Evolutionary conservation across 1,140 invertebrate genomes (phyloP).

Genomic region (Gonioctena quinquepunctata): DNA sequence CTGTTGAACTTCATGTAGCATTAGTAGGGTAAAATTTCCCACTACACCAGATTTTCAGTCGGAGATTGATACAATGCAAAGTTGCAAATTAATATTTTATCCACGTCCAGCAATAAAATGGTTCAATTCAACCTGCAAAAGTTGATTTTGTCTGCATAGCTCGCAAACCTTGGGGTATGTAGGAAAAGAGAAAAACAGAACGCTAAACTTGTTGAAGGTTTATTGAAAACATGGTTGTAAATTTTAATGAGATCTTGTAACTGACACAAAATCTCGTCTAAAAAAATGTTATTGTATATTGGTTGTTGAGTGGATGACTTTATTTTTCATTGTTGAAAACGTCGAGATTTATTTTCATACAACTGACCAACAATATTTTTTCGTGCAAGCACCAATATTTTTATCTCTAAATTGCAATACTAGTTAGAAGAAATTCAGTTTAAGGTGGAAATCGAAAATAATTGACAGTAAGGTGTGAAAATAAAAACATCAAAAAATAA

Average conservation of each 20-base stretch:
- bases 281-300: constrained; percentile 15
- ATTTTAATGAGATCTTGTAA: constrained; percentile 15
- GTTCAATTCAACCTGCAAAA: too few species aligned
- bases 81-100: too few species aligned
- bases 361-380: constrained; percentile 20
- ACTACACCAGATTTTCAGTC: too few species aligned
- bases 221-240: constrained; percentile 25
- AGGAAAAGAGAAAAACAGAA: too few species aligned
- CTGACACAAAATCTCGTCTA: constrained; percentile 18
- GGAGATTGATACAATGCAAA: too few species aligned
- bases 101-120: too few species aligned
- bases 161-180: too few species aligned
- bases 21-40: too few species aligned
- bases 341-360: constrained; percentile 5
- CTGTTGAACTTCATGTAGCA: too few species aligned
- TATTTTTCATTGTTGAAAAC: constrained; percentile 9
- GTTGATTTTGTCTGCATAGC: too few species aligned
- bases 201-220: constrained; percentile 20
- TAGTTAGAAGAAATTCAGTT: constrained; percentile 17
- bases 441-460: constrained; percentile 16
- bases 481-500: constrained; percentile 1
- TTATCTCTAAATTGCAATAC: constrained; percentile 19
- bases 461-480: not conserved
- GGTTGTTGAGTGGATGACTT: not conserved
- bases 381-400: constrained; percentile 21